Evolutionary conservation across 2,888 invertebrate genomes (phyloP).

Genomic region (Lasioglossum figueresi): DNA sequence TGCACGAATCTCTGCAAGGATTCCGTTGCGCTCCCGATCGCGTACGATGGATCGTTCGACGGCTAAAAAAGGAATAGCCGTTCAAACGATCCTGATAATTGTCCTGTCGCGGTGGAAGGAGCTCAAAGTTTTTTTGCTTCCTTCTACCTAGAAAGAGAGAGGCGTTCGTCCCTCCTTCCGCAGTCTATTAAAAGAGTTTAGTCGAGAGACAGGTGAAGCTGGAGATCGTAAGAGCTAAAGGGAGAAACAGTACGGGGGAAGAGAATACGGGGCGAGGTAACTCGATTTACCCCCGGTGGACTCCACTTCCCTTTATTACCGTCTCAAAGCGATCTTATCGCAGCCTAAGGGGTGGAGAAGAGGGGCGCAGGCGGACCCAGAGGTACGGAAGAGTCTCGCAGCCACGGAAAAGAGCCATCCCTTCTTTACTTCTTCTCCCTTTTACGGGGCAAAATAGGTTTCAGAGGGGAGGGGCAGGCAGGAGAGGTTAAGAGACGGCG

Average conservation of each 20-base stretch:
- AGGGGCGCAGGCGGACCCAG: background rate
- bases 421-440: constrained; percentile 44
- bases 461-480: constrained; percentile 21
- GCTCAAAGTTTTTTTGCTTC: constrained; percentile 10
- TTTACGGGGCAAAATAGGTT: constrained; percentile 58
- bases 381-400: constrained; percentile 17
- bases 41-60: background rate
- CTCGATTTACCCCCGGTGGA: constrained; percentile 76
- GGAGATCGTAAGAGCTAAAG: constrained; percentile 44
- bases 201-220: constrained; percentile 45
- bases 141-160: background rate
- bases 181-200: constrained; percentile 38
- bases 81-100: constrained; percentile 43
- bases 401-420: constrained; percentile 36
- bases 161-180: constrained; percentile 23
- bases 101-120: constrained; percentile 14
- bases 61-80: background rate
- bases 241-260: constrained; percentile 27
- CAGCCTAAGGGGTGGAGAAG: constrained; percentile 12
- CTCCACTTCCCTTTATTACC: constrained; percentile 76
- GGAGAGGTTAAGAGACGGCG: constrained; percentile 51
- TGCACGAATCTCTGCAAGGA: background rate
- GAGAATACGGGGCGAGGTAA: constrained; percentile 66
- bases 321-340: constrained; percentile 78
- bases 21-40: background rate